Evolutionary conservation across 2,888 invertebrate species (phyloP), one percentile per base, ranked within the genome.

Genomic region (Bedellia somnulentella): DNA sequence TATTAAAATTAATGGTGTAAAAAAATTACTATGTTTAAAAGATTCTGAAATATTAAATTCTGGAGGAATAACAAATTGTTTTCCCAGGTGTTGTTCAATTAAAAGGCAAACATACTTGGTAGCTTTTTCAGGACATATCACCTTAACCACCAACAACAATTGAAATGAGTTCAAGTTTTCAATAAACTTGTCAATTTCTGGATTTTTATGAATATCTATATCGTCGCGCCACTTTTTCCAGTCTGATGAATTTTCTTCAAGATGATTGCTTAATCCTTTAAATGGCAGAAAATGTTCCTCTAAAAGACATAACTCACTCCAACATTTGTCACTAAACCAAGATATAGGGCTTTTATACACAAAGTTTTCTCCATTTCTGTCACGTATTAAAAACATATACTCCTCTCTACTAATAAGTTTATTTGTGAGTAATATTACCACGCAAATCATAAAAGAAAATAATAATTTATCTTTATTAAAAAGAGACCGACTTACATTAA

Each of bases 391-490:
- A 59, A 91, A 92, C 40, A 80, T 55, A 57, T 80, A 78, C 49
- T 80, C 83, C 36, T 78, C 78, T 34, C 80, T 78, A 37, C 79
- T 71, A 45, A 90, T 76, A 45, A 80, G 66, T 3, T 67, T 63
- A 24, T 71, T 64, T 3, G 79, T 66, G 41, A 84, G 55, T 70
- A 83, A 68, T 49, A 87, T 81, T 53, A 83, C 86, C 16, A 85
- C 79, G 52, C 89, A 89, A 48, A 92, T 77, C 28, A 91, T 75
- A 52, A 90, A 89, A 1, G 91, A 87, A 57, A 89, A 89, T 66
- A 88, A 80, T 26, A 90, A 68, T 64, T 90, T 90, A 55, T 92
- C 89, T 58, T 88, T 88, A 52, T 90, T 89, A 57, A 92, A 89
- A 11, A 92, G 73, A n/a, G 91, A 90, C 44, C 89, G 76, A 44